A percentile compares a stretch with the other conserved stretches of the same genome.
phyloP scores from a whole-genome alignment of 2,113 vertebrate species.

The Chamaetylas fuelleborni region DNA sequence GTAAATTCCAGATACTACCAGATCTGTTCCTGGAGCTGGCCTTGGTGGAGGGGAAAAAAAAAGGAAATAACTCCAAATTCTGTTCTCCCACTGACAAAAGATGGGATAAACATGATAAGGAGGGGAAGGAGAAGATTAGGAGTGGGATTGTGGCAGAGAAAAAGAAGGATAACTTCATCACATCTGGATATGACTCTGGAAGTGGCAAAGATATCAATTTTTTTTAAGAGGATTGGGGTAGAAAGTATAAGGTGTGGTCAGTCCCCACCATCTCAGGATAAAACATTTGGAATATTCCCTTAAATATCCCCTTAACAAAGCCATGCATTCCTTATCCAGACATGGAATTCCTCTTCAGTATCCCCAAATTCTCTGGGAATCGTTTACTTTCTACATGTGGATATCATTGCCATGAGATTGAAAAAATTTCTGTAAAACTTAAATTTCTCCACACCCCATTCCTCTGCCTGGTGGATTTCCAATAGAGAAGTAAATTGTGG shows the following conservation, averaged over 20 bases:
- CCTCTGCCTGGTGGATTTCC: neutral
- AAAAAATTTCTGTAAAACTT: neutral
- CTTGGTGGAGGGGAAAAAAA: neutral
- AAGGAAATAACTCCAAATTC: rapidly evolving
- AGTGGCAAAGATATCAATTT: neutral
- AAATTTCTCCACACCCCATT: neutral
- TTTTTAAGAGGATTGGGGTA: neutral
- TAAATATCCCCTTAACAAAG: neutral
- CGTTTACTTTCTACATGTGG: rapidly evolving
- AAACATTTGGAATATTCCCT: neutral
- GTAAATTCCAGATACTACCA: neutral
- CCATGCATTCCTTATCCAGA: rapidly evolving
- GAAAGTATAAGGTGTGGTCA: neutral
- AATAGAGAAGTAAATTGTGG: neutral
- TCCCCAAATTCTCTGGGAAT: neutral
- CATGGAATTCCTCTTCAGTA: neutral
- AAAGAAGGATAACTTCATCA: neutral
- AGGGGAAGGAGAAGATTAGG: neutral
- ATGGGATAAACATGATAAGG: neutral
- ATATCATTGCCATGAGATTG: rapidly evolving
- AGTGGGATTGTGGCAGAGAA: neutral
- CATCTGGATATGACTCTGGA: neutral
- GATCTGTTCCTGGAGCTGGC: neutral
- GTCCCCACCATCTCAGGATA: neutral
- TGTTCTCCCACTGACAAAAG: neutral